Conservation (phyloP, 1,140 invertebrate species). For the Leptonema lineaticorne region DNA sequence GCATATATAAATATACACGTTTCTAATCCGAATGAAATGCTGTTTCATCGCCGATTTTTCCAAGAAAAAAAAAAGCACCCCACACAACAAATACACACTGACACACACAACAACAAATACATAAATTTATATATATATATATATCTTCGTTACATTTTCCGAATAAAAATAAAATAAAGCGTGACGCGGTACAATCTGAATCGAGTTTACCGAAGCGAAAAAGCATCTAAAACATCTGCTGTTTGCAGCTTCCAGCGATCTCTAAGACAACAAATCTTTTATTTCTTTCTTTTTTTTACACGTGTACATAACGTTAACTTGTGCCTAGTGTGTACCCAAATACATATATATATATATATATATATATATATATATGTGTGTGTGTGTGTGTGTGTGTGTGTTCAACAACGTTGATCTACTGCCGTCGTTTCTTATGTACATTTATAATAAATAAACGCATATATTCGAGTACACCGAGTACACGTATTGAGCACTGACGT, state of each 20-base stretch:
- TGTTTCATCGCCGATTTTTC: too few species aligned
- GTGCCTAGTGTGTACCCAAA: not conserved
- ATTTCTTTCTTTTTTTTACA: not conserved
- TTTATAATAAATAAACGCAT: too few species aligned
- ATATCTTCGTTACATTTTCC: not conserved
- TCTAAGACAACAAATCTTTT: conserved; percentile 5
- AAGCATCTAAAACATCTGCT: conserved; percentile 18
- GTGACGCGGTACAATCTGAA: conserved; percentile 12
- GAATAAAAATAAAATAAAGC: conserved; percentile 8
- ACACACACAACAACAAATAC: not conserved
- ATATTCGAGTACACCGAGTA: too few species aligned
- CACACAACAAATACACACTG: not conserved
- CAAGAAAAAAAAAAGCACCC: too few species aligned
- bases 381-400: too few species aligned
- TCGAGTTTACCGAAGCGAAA: conserved; percentile 19
- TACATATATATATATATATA: not conserved
- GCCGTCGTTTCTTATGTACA: too few species aligned
- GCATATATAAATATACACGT: too few species aligned
- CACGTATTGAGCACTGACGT: too few species aligned
- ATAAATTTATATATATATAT: not conserved
- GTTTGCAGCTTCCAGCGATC: conserved; percentile 5
- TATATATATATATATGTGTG: too few species aligned
- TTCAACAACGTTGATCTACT: too few species aligned
- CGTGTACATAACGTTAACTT: not conserved
- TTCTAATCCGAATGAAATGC: too few species aligned